phyloP scores from a whole-genome alignment of 2,113 vertebrate genomes.

The Centropus unirufus region DNA sequence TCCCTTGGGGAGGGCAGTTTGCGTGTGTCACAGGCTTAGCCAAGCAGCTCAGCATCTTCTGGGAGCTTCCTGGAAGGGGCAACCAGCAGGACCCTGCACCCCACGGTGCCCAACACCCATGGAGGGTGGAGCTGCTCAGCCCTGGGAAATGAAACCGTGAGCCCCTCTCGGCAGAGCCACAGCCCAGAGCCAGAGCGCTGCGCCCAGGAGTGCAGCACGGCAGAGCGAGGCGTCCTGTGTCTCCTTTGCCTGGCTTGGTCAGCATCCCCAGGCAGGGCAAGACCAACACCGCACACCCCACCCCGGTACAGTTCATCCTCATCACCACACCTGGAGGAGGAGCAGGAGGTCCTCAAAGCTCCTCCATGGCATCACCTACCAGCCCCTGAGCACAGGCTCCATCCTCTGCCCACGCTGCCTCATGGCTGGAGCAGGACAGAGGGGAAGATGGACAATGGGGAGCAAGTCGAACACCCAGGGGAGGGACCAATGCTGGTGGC shows the following conservation, averaged over 20 bases:
- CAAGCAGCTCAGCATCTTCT: no score
- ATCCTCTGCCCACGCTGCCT: background rate
- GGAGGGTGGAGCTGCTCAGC: background rate
- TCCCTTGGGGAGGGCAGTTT: no score
- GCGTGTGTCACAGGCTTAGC: background rate
- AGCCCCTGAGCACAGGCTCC: background rate
- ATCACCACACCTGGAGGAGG: background rate
- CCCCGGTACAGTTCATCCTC: background rate
- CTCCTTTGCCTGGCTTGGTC: background rate
- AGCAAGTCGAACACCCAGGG: background rate
- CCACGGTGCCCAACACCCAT: background rate
- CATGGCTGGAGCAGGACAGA: fast-evolving
- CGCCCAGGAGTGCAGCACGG: background rate
- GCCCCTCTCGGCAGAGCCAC: background rate
- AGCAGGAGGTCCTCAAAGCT: background rate
- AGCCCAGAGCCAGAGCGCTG: background rate
- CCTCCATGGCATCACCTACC: background rate
- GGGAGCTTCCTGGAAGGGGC: no score
- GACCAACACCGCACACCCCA: fast-evolving
- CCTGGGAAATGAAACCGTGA: background rate
- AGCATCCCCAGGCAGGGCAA: background rate
- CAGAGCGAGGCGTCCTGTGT: background rate
- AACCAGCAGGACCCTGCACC: background rate
- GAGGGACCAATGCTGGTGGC: background rate
- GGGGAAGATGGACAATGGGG: background rate